Base-by-base conservation (phyloP, 2,888 invertebrate genomes). In the Griposia aprilina region DNA sequence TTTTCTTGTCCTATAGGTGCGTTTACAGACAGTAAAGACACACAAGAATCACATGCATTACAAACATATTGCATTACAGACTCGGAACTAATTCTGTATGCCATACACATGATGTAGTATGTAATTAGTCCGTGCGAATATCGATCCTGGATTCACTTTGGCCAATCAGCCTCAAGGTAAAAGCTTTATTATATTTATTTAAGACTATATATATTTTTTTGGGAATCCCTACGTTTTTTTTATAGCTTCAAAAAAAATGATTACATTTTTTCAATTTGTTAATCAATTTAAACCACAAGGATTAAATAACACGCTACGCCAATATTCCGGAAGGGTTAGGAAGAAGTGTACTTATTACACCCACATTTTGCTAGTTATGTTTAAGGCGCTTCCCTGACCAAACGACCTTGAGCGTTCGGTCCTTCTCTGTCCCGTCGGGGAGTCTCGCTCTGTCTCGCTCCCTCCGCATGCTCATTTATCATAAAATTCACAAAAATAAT, bases 121-220 rank as follows among this genome's bases (percentile, higher is more conserved):
- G 79, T 48, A 57, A 57, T 79, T 67, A 6, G 48, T 57, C 52
- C 68, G 48, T 79, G 76, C 48, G 48, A 76, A 68, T 57, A 55
- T 67, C 23, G 78, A 62, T 26, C 10, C 50, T 77, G 4, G 7
- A 45, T 45, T 30, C 45, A 11, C 11, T 17, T 13, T 8, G 11
- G 30, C 17, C 36, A 26, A 50, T 50, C 15, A 11, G 26, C 7
- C 7, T 48, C 5, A 26, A 57, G 59, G n/a, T 30, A 55, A 30
- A 23, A 17, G 0, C 17, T 5, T 23, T 55, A n/a, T 26, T 17
- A 45, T 55, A 17, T 41, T 23, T 55, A 17, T 41, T 23, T n/a
- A 10, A 52, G 15, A 0, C 15, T 11, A 23, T n/a, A 3, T 8
- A 8, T n/a, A 36, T n/a, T 69, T 52, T 36, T 15, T 11, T 15